Conservation (phyloP, 1,140 invertebrate genomes). For the Lepidotrigona ventralis region DNA sequence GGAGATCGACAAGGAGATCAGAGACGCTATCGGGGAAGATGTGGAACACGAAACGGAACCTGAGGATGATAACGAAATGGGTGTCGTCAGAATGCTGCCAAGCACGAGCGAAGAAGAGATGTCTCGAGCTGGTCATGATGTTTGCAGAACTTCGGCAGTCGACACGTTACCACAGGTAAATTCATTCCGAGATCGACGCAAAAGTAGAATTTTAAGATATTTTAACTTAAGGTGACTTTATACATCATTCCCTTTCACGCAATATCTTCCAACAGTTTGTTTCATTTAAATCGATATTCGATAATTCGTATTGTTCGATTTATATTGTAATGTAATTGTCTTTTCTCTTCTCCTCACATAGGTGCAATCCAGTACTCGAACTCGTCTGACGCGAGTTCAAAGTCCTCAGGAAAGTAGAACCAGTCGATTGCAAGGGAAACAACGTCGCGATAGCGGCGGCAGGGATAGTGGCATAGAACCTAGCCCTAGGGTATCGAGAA, state of each 20-base stretch:
- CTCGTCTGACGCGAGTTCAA: conserved; percentile 62
- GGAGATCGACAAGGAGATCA: conserved; percentile 74
- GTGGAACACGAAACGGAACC: conserved; percentile 68
- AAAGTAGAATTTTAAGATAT: background rate
- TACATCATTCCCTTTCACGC: too few relatives aligned
- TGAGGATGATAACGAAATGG: conserved; percentile 71
- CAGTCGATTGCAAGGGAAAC: conserved; percentile 64
- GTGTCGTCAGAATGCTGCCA: conserved; percentile 73
- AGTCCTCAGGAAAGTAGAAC: conserved; percentile 56
- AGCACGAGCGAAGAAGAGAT: conserved; percentile 76
- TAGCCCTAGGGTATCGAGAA: conserved; percentile 77
- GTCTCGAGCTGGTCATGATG: conserved; percentile 42
- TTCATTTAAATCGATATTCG: background rate
- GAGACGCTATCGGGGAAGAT: conserved; percentile 66
- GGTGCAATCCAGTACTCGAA: conserved; percentile 64
- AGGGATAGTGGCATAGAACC: conserved; percentile 79
- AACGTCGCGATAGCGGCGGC: conserved; percentile 75
- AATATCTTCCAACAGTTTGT: background rate
- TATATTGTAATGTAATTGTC: background rate
- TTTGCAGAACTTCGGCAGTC: conserved; percentile 53
- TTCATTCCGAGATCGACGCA: too few relatives aligned
- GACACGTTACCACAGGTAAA: conserved; percentile 74
- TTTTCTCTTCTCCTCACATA: conserved; percentile 5
- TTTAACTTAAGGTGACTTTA: too few relatives aligned
- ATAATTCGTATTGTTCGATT: too few relatives aligned